Evolutionary conservation across 2,113 vertebrate species (phyloP), one percentile per base, ranked within the genome.

Genomic region (Cyanocitta stelleri): DNA sequence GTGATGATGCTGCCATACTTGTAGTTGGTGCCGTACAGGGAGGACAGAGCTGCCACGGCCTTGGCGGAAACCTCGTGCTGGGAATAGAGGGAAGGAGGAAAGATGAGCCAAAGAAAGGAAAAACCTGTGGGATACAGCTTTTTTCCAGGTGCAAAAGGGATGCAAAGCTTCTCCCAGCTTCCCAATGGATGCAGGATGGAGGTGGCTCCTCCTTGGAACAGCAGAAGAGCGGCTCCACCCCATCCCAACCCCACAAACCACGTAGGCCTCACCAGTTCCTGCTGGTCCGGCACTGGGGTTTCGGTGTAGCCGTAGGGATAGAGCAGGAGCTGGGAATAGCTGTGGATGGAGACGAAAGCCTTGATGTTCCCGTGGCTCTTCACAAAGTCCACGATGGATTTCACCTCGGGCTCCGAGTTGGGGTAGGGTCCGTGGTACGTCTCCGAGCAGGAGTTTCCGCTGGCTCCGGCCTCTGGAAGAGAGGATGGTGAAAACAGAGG

Each of bases 241-340:
- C 51, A 16, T 13, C 55, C 82, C 51, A 35, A 3, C 7, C 44
- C 21, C 35, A 19, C 27, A 6, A 18, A 17, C 11, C 48, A 21
- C 18, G 0, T 2, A 5, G 27, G 11, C 26, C 97, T 76, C 97
- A 99, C 99, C 98, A 99, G 98, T 94, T 99, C 99, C 1, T 48
- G 1, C 7, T 98, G 26, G 77, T 99, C 97, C 0, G 91, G 61
- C 1, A 2, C 89, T 1, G 98, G 93, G 4, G 97, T 95, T 0
- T 0, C 9, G 30, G 97, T 99, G 96, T 99, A 99, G 62, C 99
- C 99, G 0, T 99, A 99, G 68, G 99, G 99, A 27, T 99, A 99
- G 87, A 99, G 80, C 41, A 99, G 98, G 96, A 99, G 98, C 97
- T 99, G 99, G 55, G 99, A 99, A 83, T 99, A 99, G 94, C 99